Base-by-base conservation (phyloP, 2,888 invertebrate genomes). In the Eledona agricola region DNA sequence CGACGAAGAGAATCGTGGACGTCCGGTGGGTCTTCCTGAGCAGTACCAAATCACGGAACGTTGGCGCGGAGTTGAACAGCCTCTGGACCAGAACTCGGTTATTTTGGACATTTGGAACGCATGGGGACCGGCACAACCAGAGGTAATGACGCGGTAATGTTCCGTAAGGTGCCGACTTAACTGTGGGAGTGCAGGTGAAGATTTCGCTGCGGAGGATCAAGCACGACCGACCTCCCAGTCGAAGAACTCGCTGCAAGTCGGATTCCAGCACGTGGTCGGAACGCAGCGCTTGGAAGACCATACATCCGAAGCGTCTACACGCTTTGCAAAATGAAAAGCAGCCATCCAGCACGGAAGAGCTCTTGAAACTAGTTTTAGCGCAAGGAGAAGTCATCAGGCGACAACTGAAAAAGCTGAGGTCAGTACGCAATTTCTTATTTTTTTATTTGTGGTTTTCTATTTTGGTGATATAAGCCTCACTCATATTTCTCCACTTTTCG, bases 41-140 rank as follows among this genome's bases (percentile, higher is more conserved):
- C 68, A 73, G 52, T 90, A 88, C 81, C 85, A 87, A 71, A 82
- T 90, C 67, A 87, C 89, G 22, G 90, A 90, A 75, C 75, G 88
- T 69, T 86, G 89, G 89, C 79, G 90, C 70, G 87, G 88, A 64
- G 87, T 91, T 50, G 90, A 88, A 76, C 83, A 85, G 64, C 87
- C 83, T 37, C 77, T 88, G 59, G 87, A 84, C 47, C 84, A 86
- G 16, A 83, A 86, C 64, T 86, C 88, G 34, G 83, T 85, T 49
- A 88, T 91, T 56, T 77, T 90, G 49, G 88, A 89, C 67, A 87
- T 92, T 37, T 83, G 90, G 81, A 86, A 86, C 54, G 88, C 90
- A 13, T 92, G 91, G 91, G 90, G 89, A 47, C 81, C 83, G 63
- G 84, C 85, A 51, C 81, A 84, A 75, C 77, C 80, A 67, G 85